Base-by-base conservation (phyloP, 2,797 vertebrate species). In the Mastacembelus armatus region DNA sequence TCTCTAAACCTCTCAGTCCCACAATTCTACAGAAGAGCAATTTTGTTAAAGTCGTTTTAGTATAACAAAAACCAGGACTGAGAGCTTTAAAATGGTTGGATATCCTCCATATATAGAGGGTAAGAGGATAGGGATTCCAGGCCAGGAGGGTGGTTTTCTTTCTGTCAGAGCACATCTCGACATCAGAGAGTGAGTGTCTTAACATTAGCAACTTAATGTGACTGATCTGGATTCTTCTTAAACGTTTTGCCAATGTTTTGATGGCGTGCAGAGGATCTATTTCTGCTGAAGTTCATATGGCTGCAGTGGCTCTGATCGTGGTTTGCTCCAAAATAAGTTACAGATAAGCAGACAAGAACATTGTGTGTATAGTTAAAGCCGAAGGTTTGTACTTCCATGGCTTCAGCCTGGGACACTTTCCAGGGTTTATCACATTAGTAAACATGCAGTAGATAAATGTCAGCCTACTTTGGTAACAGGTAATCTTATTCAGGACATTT, bases 131-230 rank as follows among this genome's bases (percentile, higher is more conserved):
- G 14, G 15, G 64, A 66, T 54, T 71, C 2, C 6, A 30, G 44
- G 68, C 32, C 56, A 49, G 59, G 9, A 3, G 2, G 11, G 43
- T 33, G 14, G 4, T 55, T 71, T 77, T 67, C 54, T 54, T 54
- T 45, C 65, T 36, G 26, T 64, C 45, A 36, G 30, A 63, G 59
- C 44, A 64, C 51, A 63, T 83, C 70, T 76, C n/a, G n/a, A n/a
- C n/a, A n/a, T 44, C 71, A 55, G 33, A 38, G 61, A 87, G 74
- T 22, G 42, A 66, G 63, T 33, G 61, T 70, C 78, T 69, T 73
- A 66, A 80, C 80, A 81, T 88, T 51, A 78, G 71, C 55, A 73
- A 82, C 29, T 66, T 75, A 80, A 87, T 67, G 70, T 69, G 68
- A 85, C 80, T 56, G 62, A 71, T 81, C 77, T 85, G 79, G 71